Percentiles rank a stretch among this genome's conserved stretches.
Evolutionary conservation across 2,113 vertebrate genomes (phyloP).

Genomic region (Colaptes auratus): DNA sequence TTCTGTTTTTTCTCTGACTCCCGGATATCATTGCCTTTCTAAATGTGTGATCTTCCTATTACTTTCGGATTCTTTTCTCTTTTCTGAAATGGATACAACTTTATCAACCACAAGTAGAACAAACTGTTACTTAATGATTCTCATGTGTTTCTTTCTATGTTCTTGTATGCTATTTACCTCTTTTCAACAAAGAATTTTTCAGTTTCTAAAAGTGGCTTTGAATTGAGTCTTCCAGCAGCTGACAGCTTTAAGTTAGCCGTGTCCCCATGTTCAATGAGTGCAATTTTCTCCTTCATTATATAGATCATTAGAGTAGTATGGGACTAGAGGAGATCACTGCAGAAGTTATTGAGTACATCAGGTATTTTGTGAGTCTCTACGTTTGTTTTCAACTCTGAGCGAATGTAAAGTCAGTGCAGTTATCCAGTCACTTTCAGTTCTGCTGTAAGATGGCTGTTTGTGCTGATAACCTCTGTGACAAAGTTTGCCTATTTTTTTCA

Average conservation of each 20-base stretch:
- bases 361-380: background rate
- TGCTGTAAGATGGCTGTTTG: background rate
- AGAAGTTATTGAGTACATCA: background rate
- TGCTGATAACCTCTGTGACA: background rate
- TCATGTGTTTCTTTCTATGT: background rate
- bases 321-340: background rate
- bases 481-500: background rate
- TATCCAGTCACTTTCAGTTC: background rate
- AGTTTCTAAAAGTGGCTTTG: slow-evolving; percentile 17
- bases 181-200: slow-evolving; percentile 7
- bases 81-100: slow-evolving; percentile 10
- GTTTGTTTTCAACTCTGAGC: background rate
- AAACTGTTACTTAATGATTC: slow-evolving; percentile 13
- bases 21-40: slow-evolving; percentile 50
- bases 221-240: background rate
- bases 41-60: slow-evolving; percentile 41
- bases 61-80: slow-evolving; percentile 41
- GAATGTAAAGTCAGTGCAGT: background rate
- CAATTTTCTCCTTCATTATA: slow-evolving; percentile 8
- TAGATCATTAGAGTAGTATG: background rate
- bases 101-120: background rate
- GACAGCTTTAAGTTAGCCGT: background rate
- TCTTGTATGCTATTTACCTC: background rate
- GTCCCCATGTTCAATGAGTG: background rate
- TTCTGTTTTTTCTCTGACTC: background rate